Conservation (phyloP, 2,113 vertebrate genomes). For the Lasiurus cinereus region DNA sequence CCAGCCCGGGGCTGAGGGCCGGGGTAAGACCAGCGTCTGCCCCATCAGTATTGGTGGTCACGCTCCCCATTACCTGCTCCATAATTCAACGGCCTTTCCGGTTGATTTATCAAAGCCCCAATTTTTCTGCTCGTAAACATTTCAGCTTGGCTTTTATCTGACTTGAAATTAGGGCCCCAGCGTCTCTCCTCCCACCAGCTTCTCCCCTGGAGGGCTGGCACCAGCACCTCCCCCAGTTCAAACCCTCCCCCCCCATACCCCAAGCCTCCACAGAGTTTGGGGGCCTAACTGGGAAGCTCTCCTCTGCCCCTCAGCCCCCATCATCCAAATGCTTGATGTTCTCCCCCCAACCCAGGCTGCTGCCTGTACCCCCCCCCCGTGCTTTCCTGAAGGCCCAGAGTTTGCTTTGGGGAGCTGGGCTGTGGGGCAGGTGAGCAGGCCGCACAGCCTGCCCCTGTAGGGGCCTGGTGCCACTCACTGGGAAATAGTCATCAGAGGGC, state of each 20-base stretch:
- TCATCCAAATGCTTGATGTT: not conserved
- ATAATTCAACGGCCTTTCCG: slow-evolving; percentile 81
- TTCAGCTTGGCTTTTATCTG: slow-evolving; percentile 84
- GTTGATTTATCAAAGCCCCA: slow-evolving; percentile 85
- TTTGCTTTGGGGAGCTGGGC: not conserved
- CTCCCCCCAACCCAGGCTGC: not conserved
- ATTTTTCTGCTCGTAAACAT: slow-evolving; percentile 85
- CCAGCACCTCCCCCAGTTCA: not conserved
- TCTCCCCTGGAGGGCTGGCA: slow-evolving; percentile 44
- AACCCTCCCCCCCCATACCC: not conserved
- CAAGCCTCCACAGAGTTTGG: not conserved
- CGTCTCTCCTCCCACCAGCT: not conserved
- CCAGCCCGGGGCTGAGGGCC: not conserved
- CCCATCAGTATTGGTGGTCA: slow-evolving; percentile 55
- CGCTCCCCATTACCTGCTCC: slow-evolving; percentile 77
- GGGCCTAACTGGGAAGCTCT: not conserved
- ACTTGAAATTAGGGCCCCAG: slow-evolving; percentile 67
- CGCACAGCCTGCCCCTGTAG: not conserved
- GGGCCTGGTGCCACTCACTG: not conserved
- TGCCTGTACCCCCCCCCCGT: not conserved
- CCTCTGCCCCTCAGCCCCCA: not conserved
- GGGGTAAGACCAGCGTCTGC: not conserved
- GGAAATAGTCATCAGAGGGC: not conserved
- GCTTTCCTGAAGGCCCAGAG: not conserved
- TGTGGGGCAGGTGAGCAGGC: slow-evolving; percentile 13